A percentile compares a stretch with the other conserved stretches of the same genome.
Evolutionary conservation across 2,888 invertebrate genomes (phyloP).

Genomic region (Drosophila fulvimacula): DNA sequence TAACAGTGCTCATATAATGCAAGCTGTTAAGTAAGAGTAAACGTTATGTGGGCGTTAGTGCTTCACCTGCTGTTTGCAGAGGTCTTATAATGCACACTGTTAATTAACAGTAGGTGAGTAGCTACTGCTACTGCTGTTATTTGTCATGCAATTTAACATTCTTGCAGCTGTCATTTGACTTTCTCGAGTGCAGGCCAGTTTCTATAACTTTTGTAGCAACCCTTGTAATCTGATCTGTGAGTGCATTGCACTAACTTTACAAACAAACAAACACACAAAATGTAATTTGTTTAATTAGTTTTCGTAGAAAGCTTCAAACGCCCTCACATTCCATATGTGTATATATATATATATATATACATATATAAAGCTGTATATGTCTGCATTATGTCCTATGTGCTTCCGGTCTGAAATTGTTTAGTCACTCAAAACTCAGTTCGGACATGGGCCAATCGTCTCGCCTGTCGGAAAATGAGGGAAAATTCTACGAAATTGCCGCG

Average conservation of each 20-base stretch:
- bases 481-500: constrained; percentile 54
- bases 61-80: not conserved
- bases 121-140: too few species aligned
- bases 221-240: constrained; percentile 52
- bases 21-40: not conserved
- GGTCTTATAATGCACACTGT: not conserved
- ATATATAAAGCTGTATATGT: constrained; percentile 16
- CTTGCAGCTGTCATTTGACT: not conserved
- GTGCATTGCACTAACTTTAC: constrained; percentile 45
- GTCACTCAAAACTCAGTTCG: constrained; percentile 21
- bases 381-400: constrained; percentile 27
- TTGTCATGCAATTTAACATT: not conserved
- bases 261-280: constrained; percentile 38
- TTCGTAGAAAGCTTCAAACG: constrained; percentile 54
- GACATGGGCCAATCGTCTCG: constrained; percentile 34
- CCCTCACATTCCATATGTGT: constrained; percentile 3
- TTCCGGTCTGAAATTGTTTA: constrained; percentile 48
- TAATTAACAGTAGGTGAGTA: not conserved
- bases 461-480: constrained; percentile 28
- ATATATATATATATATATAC: not conserved
- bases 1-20: too few species aligned
- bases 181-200: too few species aligned
- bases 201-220: constrained; percentile 13
- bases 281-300: constrained; percentile 75
- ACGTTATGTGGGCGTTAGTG: not conserved